A percentile compares a stretch with the other conserved stretches of the same genome.
These are phyloP conservation scores for Speoplatyrhinus poulsoni DNA, from an alignment of 2,113 vertebrate species.

Conservation along the genomic window DNA sequence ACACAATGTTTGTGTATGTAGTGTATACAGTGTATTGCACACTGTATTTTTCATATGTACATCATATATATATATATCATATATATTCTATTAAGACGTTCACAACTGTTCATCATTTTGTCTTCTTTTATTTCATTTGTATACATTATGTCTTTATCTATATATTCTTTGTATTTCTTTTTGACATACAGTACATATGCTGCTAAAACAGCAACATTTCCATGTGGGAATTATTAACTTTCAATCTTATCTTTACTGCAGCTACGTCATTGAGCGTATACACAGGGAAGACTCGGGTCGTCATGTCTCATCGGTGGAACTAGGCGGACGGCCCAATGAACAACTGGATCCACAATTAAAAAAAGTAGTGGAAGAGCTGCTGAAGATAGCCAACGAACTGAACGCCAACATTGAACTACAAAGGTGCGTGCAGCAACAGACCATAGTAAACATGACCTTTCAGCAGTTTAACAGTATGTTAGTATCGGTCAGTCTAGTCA, in stretches of 20 bases:
- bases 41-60: too few relatives aligned
- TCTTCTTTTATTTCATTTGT: neutral
- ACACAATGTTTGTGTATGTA: too few relatives aligned
- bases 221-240: neutral
- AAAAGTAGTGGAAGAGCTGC: constrained; percentile 71
- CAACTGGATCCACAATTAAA: constrained; percentile 70
- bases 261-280: constrained; percentile 71
- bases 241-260: constrained; percentile 17
- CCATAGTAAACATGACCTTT: neutral
- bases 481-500: neutral
- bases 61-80: too few relatives aligned
- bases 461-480: neutral
- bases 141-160: too few relatives aligned
- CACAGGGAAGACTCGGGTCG: constrained; percentile 54
- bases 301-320: constrained; percentile 57
- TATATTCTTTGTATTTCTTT: neutral
- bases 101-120: neutral
- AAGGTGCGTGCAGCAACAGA: constrained; percentile 46
- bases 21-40: too few relatives aligned
- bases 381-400: constrained; percentile 72
- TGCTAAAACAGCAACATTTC: neutral
- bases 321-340: constrained; percentile 71
- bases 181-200: neutral
- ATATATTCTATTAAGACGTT: too few relatives aligned
- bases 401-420: constrained; percentile 74